Base-by-base conservation (phyloP, 1,140 invertebrate genomes). In the Caerostris extrusa region DNA sequence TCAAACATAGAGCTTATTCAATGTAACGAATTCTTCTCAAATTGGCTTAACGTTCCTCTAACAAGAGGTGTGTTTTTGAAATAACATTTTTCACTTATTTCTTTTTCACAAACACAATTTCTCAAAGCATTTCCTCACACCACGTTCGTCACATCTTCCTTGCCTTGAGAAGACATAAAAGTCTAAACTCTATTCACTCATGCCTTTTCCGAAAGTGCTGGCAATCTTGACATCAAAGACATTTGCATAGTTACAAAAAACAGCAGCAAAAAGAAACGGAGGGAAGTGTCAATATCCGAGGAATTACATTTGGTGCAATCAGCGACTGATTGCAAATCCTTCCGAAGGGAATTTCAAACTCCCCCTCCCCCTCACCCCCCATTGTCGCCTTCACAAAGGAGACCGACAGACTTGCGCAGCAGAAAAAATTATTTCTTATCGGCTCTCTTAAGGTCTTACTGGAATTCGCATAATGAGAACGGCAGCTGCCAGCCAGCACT, bases 241-340 rank as follows among this genome's bases (percentile, higher is more conserved):
- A 87, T 87, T 87, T 87, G 85, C 85, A 87, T 87, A 61, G 85
- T 34, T 50, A 87, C 85, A 87, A 87, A 87, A 83, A 83, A 83
- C 8, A 83, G 55, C 55, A 83, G 55, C 34, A 77, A 77, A 88
- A 61, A 61, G 86, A 61, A 64, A 64, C 50, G 17, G 60, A 10
- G 83, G 55, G 50, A 88, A 88, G 86, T 64, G 58, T 64, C 86
- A 64, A 88, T 88, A 88, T 64, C 57, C 86, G 34, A 12, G 90
- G 56, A 92, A 85, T 91, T 91, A 56, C 69, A 82, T 91, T 91
- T 61, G 71, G 53, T 53, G 61, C 90, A 92, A 92, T 92, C 90
- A n/a, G 90, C 82, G 5, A n/a, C 81, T 92, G 90, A 92, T 92
- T 83, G 90, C 77, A 57, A 82, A 82, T 91, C 90, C 67, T 90